Evolutionary conservation across 2,888 invertebrate species (phyloP).

Genomic region (Cheilosia scutellata): DNA sequence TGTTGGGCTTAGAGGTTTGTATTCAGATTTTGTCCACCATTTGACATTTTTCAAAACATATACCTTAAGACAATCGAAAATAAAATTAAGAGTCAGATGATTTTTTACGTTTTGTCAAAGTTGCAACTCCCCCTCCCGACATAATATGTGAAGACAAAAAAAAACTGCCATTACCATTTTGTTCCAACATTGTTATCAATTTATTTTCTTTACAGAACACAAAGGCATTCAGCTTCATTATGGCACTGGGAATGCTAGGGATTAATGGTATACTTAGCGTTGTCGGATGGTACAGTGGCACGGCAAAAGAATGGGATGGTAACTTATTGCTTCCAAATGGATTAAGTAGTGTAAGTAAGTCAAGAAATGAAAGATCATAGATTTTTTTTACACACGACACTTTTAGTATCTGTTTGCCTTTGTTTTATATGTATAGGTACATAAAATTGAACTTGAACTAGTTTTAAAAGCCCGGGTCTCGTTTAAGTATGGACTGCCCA

Average conservation of each 20-base stretch:
- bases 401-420: not conserved
- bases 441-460: too few relatives aligned
- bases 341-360: conserved; percentile 82
- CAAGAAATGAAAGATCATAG: conserved; percentile 1
- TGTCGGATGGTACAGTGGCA: conserved; percentile 82
- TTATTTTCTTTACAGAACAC: conserved; percentile 80
- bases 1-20: conserved; percentile 86
- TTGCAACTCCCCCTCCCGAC: too few relatives aligned
- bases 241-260: conserved; percentile 83
- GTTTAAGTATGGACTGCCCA: not conserved
- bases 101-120: too few relatives aligned
- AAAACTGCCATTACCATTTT: too few relatives aligned
- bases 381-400: not conserved
- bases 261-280: conserved; percentile 82
- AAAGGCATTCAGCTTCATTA: conserved; percentile 83
- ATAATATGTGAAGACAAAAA: too few relatives aligned
- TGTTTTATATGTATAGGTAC: too few relatives aligned
- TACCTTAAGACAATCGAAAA: too few relatives aligned
- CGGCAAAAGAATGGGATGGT: conserved; percentile 81
- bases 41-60: too few relatives aligned
- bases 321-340: conserved; percentile 82
- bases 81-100: too few relatives aligned
- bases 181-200: not conserved
- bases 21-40: not conserved
- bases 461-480: not conserved